Conservation (phyloP, 2,113 vertebrate species). For the Origma solitaria region DNA sequence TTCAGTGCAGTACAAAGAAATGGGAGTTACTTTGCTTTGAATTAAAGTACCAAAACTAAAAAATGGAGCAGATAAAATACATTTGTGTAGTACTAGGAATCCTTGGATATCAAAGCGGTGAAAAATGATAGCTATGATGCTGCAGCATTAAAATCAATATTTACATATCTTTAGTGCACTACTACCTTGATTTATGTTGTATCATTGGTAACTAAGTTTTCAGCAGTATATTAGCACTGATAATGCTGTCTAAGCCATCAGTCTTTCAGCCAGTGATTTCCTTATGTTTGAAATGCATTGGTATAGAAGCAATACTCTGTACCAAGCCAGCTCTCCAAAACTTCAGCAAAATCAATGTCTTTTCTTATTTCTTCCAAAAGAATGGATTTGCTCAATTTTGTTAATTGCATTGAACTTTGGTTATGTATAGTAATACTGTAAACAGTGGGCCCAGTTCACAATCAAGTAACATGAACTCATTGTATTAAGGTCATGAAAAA, state of each 20-base stretch:
- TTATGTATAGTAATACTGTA: not conserved
- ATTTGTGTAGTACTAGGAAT: slow-evolving; percentile 14
- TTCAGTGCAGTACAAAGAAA: slow-evolving; percentile 66
- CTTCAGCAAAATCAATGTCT: not conserved
- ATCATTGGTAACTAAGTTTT: slow-evolving; percentile 19
- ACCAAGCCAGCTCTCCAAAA: not conserved
- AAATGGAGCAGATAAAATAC: slow-evolving; percentile 16
- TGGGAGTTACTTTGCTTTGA: slow-evolving; percentile 4
- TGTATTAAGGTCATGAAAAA: not conserved
- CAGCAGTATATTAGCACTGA: not conserved
- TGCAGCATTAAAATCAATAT: slow-evolving; percentile 48
- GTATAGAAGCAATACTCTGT: not conserved
- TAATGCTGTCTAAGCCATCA: not conserved
- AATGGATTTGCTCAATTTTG: not conserved
- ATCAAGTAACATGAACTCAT: not conserved
- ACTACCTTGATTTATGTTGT: not conserved
- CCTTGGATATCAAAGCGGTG: slow-evolving; percentile 45
- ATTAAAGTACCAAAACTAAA: slow-evolving; percentile 24
- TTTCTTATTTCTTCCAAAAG: not conserved
- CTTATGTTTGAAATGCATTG: not conserved
- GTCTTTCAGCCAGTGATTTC: not conserved
- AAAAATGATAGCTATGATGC: not conserved
- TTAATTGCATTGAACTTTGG: slow-evolving; percentile 16
- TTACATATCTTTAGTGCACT: slow-evolving; percentile 14
- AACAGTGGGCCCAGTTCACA: slow-evolving; percentile 53